Evolutionary conservation across 1,140 invertebrate species (phyloP), one percentile per base, ranked within the genome.

Genomic region (Anastatus disparis): DNA sequence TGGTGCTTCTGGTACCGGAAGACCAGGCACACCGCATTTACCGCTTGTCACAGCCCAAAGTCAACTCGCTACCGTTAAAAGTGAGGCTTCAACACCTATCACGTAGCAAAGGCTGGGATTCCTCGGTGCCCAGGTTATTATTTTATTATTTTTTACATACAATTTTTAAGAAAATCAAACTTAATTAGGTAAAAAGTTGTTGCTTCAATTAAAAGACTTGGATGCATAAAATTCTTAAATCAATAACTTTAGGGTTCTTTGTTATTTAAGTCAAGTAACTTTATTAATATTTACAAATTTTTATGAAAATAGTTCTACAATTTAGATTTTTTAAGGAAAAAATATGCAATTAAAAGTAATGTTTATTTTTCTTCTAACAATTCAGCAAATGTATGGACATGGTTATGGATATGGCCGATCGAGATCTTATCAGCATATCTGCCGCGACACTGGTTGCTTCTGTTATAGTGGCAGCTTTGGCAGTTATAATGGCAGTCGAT

Each of bases 101-200:
- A 73, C 77, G 67, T 74, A 73, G 71, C 71, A 64, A 22, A 55
- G 69, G 61, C 69, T 64, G 1, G 62, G 22, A 13, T 56, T 64
- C 29, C 53, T 29, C 40, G 38, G 29, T 52, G 22, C 17, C 10
- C 66, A 61, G 56, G 63, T 65, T n/a, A 50, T 44, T 44, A 9
- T 52, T 52, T 52, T n/a, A 13, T 44, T 15, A 44, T n/a, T 44
- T 13, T 15, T 44, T 44, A 44, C 42, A 3, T 15, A 15, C n/a
- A 44, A 12, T 44, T 15, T 44, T 44, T 38, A 38, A 7, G 35
- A 38, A 38, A 46, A 46, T 46, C n/a, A n/a, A n/a, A n/a, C n/a
- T n/a, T n/a, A n/a, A n/a, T n/a, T n/a, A n/a, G n/a, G n/a, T n/a
- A n/a, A n/a, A n/a, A n/a, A n/a, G n/a, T n/a, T n/a, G n/a, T n/a